Conservation (phyloP, 2,797 vertebrate genomes). For the Protosalanx chinensis region DNA sequence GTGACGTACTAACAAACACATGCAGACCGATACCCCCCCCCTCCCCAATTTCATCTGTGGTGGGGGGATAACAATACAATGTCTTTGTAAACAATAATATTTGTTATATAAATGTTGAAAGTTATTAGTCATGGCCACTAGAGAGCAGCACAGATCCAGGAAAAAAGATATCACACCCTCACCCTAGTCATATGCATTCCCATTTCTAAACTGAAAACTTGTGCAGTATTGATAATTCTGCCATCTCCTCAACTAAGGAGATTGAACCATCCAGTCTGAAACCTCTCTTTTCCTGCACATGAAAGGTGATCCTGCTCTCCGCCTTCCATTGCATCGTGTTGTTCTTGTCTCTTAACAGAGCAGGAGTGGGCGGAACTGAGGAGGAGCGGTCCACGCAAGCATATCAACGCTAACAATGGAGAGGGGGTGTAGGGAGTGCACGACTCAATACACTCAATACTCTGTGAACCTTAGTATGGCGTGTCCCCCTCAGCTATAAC, state of each 20-base stretch:
- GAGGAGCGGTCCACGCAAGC: conserved; percentile 10
- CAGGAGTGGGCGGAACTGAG: conserved; percentile 17
- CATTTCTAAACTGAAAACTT: not conserved
- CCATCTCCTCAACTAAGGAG: not conserved
- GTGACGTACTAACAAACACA: too few species aligned
- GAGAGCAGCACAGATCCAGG: conserved; percentile 59
- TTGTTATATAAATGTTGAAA: too few species aligned
- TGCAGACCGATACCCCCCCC: too few species aligned
- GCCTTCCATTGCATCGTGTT: conserved; percentile 1
- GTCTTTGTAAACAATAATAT: too few species aligned
- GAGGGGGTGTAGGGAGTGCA: conserved; percentile 6
- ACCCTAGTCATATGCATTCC: not conserved
- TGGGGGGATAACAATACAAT: too few species aligned
- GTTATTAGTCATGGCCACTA: conserved; percentile 35
- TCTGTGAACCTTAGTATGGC: conserved; percentile 19
- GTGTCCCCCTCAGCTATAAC: conserved; percentile 48
- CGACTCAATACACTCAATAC: conserved; percentile 2
- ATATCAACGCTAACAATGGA: conserved; percentile 4
- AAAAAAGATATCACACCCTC: conserved; percentile 1
- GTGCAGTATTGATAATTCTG: not conserved
- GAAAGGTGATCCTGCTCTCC: not conserved
- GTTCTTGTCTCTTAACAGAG: conserved; percentile 11
- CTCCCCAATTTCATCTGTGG: too few species aligned
- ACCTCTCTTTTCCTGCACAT: not conserved
- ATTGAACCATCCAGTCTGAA: not conserved